Conservation (phyloP, 2,113 vertebrate genomes). For the Phalacrocorax aristotelis region DNA sequence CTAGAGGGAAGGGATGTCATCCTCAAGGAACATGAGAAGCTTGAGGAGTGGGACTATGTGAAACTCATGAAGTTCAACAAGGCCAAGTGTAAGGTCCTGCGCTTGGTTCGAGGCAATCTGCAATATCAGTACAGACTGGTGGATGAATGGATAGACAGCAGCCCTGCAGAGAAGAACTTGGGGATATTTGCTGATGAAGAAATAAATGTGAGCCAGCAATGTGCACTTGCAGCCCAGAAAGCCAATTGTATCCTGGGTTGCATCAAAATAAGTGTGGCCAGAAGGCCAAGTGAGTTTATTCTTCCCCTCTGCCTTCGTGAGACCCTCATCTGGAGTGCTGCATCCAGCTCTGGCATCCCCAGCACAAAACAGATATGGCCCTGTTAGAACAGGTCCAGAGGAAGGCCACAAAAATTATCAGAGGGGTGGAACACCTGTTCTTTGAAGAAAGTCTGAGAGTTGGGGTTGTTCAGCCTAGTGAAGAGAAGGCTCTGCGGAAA, state of each 20-base stretch:
- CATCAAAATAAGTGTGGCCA: neutral
- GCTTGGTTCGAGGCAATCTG: no score
- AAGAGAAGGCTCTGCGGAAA: no score
- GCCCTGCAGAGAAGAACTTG: no score
- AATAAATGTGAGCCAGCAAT: neutral
- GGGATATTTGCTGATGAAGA: neutral
- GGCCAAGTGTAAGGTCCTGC: no score
- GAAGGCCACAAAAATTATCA: neutral
- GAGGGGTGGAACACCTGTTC: neutral
- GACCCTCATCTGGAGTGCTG: neutral
- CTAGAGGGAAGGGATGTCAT: neutral
- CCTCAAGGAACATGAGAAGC: neutral
- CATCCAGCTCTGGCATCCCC: neutral
- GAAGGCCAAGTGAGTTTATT: neutral
- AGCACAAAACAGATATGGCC: neutral
- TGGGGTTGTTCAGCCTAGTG: no score
- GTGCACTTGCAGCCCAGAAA: no score
- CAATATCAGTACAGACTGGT: neutral
- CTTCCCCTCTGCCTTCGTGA: neutral
- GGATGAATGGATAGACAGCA: neutral
- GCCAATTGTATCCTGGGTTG: no score
- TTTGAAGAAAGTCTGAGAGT: no score
- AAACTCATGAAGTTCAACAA: no score
- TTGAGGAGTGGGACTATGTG: no score
- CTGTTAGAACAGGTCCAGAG: neutral